Evolutionary conservation across 2,888 invertebrate genomes (phyloP).

Genomic region (Ormyrus thymus): DNA sequence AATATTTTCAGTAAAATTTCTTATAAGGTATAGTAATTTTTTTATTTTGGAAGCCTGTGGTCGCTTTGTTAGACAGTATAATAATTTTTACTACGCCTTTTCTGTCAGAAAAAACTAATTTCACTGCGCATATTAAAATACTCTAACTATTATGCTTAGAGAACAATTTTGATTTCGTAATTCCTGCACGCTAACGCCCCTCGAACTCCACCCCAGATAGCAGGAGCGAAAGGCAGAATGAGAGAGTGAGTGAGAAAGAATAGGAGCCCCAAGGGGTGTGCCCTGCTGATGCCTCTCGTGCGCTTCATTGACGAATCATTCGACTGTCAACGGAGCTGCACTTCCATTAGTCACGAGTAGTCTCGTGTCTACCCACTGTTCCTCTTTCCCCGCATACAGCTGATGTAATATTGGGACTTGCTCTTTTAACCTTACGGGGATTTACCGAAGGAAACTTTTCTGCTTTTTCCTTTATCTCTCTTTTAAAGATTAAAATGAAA

Average conservation of each 20-base stretch:
- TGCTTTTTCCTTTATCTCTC: not conserved
- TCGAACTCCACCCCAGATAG: not conserved
- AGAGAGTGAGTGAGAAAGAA: slow-evolving; percentile 37
- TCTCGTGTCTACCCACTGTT: slow-evolving; percentile 35
- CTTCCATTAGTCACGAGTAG: slow-evolving; percentile 45
- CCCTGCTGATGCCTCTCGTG: not conserved
- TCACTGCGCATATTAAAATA: too few species aligned
- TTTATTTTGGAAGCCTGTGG: too few species aligned
- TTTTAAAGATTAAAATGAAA: not conserved
- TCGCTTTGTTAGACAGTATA: too few species aligned
- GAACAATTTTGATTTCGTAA: slow-evolving; percentile 13
- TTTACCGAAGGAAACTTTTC: slow-evolving; percentile 7
- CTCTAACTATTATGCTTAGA: not conserved
- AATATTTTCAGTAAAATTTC: too few species aligned
- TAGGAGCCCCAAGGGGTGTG: slow-evolving; percentile 27
- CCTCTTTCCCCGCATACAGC: not conserved
- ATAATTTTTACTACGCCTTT: too few species aligned
- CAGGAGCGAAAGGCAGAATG: not conserved
- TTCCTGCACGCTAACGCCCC: slow-evolving; percentile 19
- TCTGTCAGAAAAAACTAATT: too few species aligned
- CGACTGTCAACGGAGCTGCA: slow-evolving; percentile 38
- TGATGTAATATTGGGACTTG: slow-evolving; percentile 28
- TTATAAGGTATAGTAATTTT: too few species aligned
- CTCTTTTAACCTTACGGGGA: slow-evolving; percentile 20
- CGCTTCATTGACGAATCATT: slow-evolving; percentile 41